Conservation (phyloP, 1,140 invertebrate genomes). For the Apis mellifera region DNA sequence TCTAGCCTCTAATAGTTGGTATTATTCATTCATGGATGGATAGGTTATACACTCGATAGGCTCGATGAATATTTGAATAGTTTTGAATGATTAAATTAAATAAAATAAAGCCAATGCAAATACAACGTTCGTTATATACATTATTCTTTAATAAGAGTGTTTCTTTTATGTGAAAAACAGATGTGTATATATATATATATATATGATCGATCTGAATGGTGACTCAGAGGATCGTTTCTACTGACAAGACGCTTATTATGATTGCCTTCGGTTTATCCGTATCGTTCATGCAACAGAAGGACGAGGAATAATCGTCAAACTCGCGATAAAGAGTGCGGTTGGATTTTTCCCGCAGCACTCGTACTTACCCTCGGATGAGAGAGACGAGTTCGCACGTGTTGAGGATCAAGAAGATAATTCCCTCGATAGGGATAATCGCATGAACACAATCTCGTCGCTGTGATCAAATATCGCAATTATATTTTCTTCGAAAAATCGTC, state of each 20-base stretch:
- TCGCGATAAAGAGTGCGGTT: constrained; percentile 16
- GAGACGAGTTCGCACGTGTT: constrained; percentile 29
- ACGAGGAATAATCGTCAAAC: neutral
- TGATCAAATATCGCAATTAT: too few species aligned
- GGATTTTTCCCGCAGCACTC: neutral
- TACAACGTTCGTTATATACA: too few species aligned
- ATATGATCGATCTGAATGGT: neutral
- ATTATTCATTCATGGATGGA: neutral
- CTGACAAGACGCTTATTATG: constrained; percentile 3
- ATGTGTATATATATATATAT: too few species aligned
- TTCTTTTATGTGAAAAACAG: too few species aligned
- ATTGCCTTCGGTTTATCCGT: neutral
- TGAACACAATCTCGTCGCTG: constrained; percentile 3
- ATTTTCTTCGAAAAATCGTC: too few species aligned
- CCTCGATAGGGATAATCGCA: neutral
- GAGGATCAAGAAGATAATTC: constrained; percentile 47
- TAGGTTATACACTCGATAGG: too few species aligned
- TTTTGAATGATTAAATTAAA: too few species aligned
- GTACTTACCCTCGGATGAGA: neutral
- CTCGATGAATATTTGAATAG: too few species aligned
- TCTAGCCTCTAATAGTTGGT: neutral
- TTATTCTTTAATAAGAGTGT: too few species aligned
- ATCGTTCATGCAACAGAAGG: too few species aligned
- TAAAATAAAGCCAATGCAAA: too few species aligned
- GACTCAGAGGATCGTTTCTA: constrained; percentile 9